Evolutionary conservation across 2,888 invertebrate species (phyloP).

Genomic region (Callyntrura guangdongensis): DNA sequence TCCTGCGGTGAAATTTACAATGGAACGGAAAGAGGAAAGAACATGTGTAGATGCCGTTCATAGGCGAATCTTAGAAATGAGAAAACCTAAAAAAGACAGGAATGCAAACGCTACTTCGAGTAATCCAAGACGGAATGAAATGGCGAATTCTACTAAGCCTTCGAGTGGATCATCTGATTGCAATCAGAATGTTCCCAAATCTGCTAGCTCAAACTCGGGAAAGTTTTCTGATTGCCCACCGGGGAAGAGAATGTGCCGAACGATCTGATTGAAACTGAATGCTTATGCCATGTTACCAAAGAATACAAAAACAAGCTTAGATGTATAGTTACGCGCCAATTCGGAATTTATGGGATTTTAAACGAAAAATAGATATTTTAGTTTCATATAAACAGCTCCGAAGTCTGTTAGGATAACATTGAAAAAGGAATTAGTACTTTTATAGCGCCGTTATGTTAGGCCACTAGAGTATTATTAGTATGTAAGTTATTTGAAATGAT

Average conservation of each 20-base stretch:
- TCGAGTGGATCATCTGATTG: constrained; percentile 58
- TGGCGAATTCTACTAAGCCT: neutral
- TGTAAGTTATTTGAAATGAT: neutral
- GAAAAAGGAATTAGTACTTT: neutral
- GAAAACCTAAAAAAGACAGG: constrained; percentile 72
- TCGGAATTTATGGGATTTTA: constrained; percentile 37
- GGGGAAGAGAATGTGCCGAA: constrained; percentile 76
- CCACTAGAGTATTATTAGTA: neutral
- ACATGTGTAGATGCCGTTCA: constrained; percentile 83
- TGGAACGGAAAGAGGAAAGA: constrained; percentile 21
- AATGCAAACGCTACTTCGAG: constrained; percentile 59
- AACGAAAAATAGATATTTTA: constrained; percentile 12
- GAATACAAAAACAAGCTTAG: neutral
- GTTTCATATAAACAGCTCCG: neutral
- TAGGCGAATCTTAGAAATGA: constrained; percentile 79
- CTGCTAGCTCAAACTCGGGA: constrained; percentile 71
- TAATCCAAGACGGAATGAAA: neutral
- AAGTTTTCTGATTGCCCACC: constrained; percentile 67
- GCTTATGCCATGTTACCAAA: constrained; percentile 33
- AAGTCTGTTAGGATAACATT: neutral
- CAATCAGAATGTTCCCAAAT: constrained; percentile 76
- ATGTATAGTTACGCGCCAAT: neutral
- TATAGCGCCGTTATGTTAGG: neutral
- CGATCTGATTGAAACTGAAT: constrained; percentile 62
- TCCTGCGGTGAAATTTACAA: too few relatives aligned